phyloP scores from a whole-genome alignment of 2,113 vertebrate genomes.

The Varanus salvator region DNA sequence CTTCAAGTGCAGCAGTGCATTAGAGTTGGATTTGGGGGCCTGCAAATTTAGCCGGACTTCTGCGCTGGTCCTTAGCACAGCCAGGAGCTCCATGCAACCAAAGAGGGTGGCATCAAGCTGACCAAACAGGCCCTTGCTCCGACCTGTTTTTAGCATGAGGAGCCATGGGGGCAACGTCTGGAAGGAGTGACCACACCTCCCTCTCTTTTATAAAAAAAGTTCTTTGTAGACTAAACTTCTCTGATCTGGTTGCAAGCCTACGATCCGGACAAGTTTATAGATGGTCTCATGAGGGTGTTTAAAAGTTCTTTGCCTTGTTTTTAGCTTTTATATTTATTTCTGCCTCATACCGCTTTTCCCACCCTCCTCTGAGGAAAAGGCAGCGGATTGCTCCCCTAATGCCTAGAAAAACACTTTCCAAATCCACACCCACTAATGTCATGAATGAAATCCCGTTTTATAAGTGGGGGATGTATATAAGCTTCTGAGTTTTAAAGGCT shows the following conservation, averaged over 20 bases:
- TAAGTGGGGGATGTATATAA: not conserved
- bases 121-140: too few relatives aligned
- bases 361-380: not conserved
- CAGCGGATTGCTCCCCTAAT: not conserved
- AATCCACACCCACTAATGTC: not conserved
- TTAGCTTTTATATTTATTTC: too few relatives aligned
- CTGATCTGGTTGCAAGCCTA: not conserved
- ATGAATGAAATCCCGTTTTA: not conserved
- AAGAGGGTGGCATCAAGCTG: not conserved
- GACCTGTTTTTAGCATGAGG: not conserved
- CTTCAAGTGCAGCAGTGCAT: too few relatives aligned
- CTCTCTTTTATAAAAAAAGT: not conserved
- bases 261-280: not conserved
- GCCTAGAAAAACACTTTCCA: conserved; percentile 21
- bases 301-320: not conserved
- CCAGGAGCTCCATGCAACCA: not conserved
- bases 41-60: not conserved
- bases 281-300: not conserved
- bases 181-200: not conserved
- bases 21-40: too few relatives aligned
- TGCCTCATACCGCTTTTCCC: fast-evolving
- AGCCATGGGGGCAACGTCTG: too few relatives aligned
- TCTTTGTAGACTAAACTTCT: too few relatives aligned
- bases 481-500: not conserved
- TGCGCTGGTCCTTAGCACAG: not conserved